Evolutionary conservation across 2,113 vertebrate species (phyloP), one percentile per base, ranked within the genome.

Genomic region (Ardeotis arabs): DNA sequence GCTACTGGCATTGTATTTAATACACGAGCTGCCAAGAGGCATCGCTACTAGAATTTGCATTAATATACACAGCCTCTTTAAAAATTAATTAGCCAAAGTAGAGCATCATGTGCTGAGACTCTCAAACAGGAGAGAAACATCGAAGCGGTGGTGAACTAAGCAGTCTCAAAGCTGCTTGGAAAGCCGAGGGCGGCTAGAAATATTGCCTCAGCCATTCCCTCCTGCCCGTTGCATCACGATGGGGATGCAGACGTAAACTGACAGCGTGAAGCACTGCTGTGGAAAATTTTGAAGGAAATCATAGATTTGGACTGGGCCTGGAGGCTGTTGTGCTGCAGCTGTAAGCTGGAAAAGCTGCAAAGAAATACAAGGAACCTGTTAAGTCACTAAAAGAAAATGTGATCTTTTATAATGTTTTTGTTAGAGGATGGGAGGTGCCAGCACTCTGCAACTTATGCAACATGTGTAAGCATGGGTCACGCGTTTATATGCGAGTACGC

Each of bases 61-160:
- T 73, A 64, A 94, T 95, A 87, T 23, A 96, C 94, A 84, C 73
- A 86, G 25, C 87, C 93, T 95, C 84, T 79, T 97, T 92, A 95
- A 97, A 97, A 97, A 96, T 93, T 94, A 96, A 91, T 96, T 90
- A 92, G 68, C 75, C 78, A 76, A 94, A 97, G 96, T 86, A 98
- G 90, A 95, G 87, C 88, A 91, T 58, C 81, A 14, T 93, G 95
- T 45, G 77, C 93, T 21, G 91, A 94, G 92, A 93, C 81, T 95
- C 60, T 93, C 86, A 84, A 97, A 55, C 93, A 89, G 87, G 75
- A 96, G 91, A 68, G 84, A 92, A 79, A 79, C 35, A 19, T 25
- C 76, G 89, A 93, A 92, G 77, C 90, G 49, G 58, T 28, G 49
- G 77, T 49, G 81, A 89, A 91, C 83, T 56, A 81, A 93, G 70